phyloP scores from a whole-genome alignment of 2,888 invertebrate genomes.

The Eupithecia subfuscata region DNA sequence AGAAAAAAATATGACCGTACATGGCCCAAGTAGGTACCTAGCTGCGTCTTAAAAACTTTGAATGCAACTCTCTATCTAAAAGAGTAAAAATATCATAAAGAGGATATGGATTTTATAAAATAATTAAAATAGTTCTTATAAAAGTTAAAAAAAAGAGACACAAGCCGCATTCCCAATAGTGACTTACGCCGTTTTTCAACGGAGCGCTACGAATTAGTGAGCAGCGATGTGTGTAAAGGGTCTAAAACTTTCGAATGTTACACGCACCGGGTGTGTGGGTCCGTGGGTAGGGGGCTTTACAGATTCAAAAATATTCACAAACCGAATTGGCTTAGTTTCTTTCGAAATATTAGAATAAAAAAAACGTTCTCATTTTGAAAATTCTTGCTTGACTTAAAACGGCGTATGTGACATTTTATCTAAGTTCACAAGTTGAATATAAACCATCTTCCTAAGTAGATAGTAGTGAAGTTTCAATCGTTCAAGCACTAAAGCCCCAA shows the following conservation, averaged over 20 bases:
- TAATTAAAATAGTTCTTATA: no score
- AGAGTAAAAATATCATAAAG: not conserved
- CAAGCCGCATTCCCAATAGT: slow-evolving; percentile 8
- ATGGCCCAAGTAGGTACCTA: not conserved
- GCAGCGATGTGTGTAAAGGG: slow-evolving; percentile 79
- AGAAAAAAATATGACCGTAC: not conserved
- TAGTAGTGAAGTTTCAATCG: not conserved
- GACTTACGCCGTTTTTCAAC: slow-evolving; percentile 64
- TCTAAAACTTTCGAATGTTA: slow-evolving; percentile 74
- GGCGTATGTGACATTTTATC: not conserved
- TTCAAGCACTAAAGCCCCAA: slow-evolving; percentile 12
- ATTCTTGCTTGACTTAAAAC: not conserved
- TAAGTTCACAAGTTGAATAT: not conserved
- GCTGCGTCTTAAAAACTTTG: not conserved
- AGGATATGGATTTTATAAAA: not conserved
- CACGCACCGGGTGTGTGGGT: slow-evolving; percentile 56
- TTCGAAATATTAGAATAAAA: slow-evolving; percentile 10
- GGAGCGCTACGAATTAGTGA: slow-evolving; percentile 68
- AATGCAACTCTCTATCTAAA: not conserved
- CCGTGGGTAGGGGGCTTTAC: slow-evolving; percentile 61
- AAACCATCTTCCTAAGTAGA: not conserved
- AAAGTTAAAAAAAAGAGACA: not conserved
- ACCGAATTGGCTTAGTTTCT: slow-evolving; percentile 31
- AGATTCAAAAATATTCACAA: slow-evolving; percentile 62
- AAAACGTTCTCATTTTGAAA: not conserved